These are phyloP conservation scores for Amiota minor DNA, from an alignment of 2,888 invertebrate species.

Conservation along the genomic window DNA sequence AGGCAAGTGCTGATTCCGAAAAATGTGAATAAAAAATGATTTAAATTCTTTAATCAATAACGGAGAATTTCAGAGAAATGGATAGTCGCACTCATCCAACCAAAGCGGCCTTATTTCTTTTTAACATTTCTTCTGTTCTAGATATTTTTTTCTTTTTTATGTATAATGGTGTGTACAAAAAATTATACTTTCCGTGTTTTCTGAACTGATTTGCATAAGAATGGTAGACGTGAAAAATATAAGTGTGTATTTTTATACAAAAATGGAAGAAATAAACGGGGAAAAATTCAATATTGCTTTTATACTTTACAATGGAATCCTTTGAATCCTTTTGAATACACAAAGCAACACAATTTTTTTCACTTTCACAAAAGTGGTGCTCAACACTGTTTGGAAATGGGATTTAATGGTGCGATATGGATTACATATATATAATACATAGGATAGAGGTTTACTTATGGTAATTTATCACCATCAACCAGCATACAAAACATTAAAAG, in stretches of 20 bases:
- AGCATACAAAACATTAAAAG: too few species aligned
- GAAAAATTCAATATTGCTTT: conserved; percentile 6
- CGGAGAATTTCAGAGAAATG: not conserved
- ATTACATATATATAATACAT: too few species aligned
- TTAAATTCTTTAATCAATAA: too few species aligned
- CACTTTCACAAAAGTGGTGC: not conserved
- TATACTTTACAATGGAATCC: not conserved
- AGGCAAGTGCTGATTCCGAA: too few species aligned
- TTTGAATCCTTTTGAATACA: not conserved
- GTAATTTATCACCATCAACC: too few species aligned
- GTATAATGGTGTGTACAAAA: not conserved
- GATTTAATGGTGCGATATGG: too few species aligned
- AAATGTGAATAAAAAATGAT: too few species aligned
- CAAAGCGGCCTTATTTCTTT: too few species aligned
- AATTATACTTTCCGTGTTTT: conserved; percentile 49
- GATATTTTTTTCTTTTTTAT: not conserved
- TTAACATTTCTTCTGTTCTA: too few species aligned
- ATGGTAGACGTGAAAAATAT: conserved; percentile 41
- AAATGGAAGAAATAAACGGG: not conserved
- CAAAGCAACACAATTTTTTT: not conserved
- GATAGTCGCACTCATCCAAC: too few species aligned
- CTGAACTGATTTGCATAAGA: conserved; percentile 59
- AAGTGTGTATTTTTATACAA: not conserved
- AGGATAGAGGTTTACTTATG: too few species aligned
- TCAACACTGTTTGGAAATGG: not conserved